Evolutionary conservation across 2,888 invertebrate species (phyloP), one percentile per base, ranked within the genome.

Genomic region (Notodonta dromedarius): DNA sequence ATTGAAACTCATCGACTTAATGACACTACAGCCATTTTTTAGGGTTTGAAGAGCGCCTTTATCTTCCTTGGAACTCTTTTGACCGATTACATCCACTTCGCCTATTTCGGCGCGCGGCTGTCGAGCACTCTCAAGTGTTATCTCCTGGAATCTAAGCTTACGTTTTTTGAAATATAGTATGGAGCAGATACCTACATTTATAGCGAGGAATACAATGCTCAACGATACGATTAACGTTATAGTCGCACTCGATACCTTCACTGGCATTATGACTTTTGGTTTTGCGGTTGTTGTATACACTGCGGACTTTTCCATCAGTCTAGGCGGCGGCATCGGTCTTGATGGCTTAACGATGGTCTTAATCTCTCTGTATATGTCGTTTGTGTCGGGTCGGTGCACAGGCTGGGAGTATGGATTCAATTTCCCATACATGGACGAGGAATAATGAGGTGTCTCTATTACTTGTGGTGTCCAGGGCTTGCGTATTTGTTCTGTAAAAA

Each of bases 161-260:
- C 95, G 93, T 77, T 95, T 95, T 84, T 95, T 96, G 70, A 95
- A 95, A 81, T 96, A 96, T 51, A 97, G 88, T 66, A 95, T 94
- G 0, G 95, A 90, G 76, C 96, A 96, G 44, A 96, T 94, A n/a
- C 95, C 94, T 12, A 97, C 87, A 82, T 97, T 98, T 8, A 97
- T 92, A 32, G 96, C 87, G 8, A 98, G 88, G 80, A 98, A 97
- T 54, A 96, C 87, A 57, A 96, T 94, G 35, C 96, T 96, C 66
- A 96, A 89, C 0, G 94, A 94, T 56, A 96, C 94, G 53, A 96
- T 89, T 58, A 96, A 86, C 69, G 95, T 94, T 65, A 95, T 87
- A n/a, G 95, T 95, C 6, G 95, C 94, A 65, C 95, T 94, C 9
- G 95, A 94, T 61, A 94, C 94, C 83, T 94, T 94, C 42, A 94